A percentile compares a stretch with the other conserved stretches of the same genome.
Evolutionary conservation across 2,113 vertebrate species (phyloP).

Genomic region (Odontophorus gujanensis): DNA sequence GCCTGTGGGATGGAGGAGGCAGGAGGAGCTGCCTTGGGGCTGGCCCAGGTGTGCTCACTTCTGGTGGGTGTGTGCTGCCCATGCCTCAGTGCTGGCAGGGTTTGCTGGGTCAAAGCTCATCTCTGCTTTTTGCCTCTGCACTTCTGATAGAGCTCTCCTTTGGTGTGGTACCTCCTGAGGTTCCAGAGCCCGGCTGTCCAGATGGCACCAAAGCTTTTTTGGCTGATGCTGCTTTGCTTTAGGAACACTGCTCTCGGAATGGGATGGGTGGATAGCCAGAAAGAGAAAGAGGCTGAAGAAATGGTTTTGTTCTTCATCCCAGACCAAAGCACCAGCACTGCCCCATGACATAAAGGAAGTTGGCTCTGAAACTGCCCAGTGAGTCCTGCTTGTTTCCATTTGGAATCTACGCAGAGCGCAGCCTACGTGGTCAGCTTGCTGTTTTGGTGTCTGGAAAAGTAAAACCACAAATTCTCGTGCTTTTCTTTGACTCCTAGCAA

Average conservation of each 20-base stretch:
- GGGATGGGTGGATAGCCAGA: neutral
- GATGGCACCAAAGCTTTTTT: neutral
- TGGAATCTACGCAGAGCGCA: neutral
- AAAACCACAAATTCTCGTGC: neutral
- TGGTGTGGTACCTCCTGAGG: neutral
- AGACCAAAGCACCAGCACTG: neutral
- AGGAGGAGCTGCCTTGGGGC: neutral
- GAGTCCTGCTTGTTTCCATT: neutral
- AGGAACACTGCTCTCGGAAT: neutral
- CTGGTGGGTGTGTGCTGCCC: neutral
- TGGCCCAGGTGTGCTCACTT: rapidly evolving
- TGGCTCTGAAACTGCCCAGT: neutral
- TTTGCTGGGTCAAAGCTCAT: neutral
- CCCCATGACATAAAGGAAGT: neutral
- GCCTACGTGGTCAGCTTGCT: neutral
- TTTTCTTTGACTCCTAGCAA: conserved; percentile 53
- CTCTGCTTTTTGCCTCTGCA: rapidly evolving
- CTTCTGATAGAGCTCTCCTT: neutral
- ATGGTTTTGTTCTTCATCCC: neutral
- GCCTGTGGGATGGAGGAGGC: neutral
- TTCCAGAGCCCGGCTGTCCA: neutral
- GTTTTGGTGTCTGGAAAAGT: conserved; percentile 20
- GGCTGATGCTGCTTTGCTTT: neutral
- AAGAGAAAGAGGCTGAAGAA: neutral
- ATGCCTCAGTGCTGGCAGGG: neutral